Base-by-base conservation (phyloP, 2,888 invertebrate species). In the Cataglyphis rosenhaueri region DNA sequence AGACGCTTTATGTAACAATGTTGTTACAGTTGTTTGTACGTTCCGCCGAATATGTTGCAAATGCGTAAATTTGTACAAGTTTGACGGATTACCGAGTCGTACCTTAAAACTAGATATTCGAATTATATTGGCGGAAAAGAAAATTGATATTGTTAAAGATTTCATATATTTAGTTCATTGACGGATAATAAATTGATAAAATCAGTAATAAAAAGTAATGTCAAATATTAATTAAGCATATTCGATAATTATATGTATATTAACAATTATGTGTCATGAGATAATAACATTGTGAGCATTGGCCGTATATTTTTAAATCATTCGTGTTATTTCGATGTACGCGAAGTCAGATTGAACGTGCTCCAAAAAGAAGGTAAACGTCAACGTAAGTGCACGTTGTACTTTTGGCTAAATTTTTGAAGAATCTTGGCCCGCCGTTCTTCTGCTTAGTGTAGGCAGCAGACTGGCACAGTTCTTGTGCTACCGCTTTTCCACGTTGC, bases 321-420 rank as follows among this genome's bases (percentile, higher is more conserved):
- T 73, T 81, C 41, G 41, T 83, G 87, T 79, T 87, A 88, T 81
- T 85, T 86, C 81, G 82, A 83, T 61, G 35, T 66, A 44, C 70
- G 81, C 68, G n/a, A 57, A 71, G 81, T 82, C 81, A 82, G 76
- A 84, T 91, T 89, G 90, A 89, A 89, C 82, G 82, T 79, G 86
- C 82, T 89, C 90, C 89, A 91, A 89, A 90, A 89, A 86, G 78
- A 81, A 57, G 82, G 75, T 78, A 70, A 87, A 87, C 90, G 85
- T 88, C 87, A 79, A 83, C 86, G 84, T 87, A 89, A 85, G 87
- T 70, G 85, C 88, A 83, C 73, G 84, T 84, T 75, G 85, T 84
- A 84, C 82, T 87, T 82, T 90, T 90, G 89, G 88, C 89, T 85
- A 84, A 89, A 90, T 88, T 90, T 90, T 88, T 82, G 84, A 88